phyloP scores from a whole-genome alignment of 2,797 vertebrate species.

The Halcyon badia region DNA sequence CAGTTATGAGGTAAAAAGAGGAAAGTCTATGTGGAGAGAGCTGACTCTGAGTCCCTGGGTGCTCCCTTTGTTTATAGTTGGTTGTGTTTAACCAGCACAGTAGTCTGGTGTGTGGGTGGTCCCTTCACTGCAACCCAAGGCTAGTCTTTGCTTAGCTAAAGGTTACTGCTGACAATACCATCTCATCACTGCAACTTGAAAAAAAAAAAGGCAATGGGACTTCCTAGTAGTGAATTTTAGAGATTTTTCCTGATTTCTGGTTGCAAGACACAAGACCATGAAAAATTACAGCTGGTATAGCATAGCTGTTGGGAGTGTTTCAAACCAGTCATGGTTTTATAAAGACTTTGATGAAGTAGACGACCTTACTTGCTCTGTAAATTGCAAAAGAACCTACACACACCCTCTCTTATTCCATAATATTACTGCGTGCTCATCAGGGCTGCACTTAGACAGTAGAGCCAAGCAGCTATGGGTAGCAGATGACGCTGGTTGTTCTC shows the following conservation, averaged over 20 bases:
- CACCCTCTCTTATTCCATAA: background rate
- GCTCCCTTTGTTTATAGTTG: background rate
- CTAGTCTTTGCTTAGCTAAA: slow-evolving; percentile 33
- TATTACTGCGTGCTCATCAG: background rate
- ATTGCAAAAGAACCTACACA: background rate
- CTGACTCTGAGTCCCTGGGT: background rate
- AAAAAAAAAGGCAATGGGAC: background rate
- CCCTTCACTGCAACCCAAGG: background rate
- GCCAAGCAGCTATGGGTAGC: background rate
- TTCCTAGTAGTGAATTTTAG: background rate
- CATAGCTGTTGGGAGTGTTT: background rate
- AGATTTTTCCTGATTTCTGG: background rate
- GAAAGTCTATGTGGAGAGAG: background rate
- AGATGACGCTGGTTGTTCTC: background rate
- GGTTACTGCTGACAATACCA: background rate
- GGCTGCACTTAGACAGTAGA: background rate
- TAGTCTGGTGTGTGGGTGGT: background rate
- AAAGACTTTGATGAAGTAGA: background rate
- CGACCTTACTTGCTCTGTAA: background rate
- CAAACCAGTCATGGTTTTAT: background rate
- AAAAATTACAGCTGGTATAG: background rate
- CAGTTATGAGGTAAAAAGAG: background rate
- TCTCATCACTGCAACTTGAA: background rate
- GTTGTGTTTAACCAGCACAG: background rate
- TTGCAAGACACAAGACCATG: background rate